Conservation (phyloP, 2,113 vertebrate genomes). For the Jacana jacana region DNA sequence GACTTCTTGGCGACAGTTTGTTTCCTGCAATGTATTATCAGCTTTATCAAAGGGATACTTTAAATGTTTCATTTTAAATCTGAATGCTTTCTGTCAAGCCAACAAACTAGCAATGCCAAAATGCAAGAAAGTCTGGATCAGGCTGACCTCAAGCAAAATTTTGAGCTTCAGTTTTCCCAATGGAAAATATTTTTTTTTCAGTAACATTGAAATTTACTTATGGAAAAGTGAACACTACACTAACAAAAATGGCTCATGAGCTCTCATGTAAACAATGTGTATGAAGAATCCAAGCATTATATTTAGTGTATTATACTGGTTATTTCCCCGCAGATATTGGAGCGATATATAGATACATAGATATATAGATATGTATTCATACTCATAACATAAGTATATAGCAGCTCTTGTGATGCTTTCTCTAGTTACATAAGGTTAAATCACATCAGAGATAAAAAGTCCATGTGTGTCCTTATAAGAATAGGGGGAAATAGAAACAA, state of each 20-base stretch:
- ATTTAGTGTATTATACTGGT: background rate
- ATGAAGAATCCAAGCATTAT: background rate
- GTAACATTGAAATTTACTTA: background rate
- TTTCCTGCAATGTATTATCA: background rate
- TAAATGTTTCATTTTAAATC: conserved; percentile 1
- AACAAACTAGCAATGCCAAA: background rate
- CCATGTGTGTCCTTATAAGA: background rate
- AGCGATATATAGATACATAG: too few relatives aligned
- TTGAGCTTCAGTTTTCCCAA: background rate
- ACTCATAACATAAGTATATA: background rate
- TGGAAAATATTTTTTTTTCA: background rate
- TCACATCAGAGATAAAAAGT: background rate
- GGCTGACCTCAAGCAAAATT: conserved; percentile 4
- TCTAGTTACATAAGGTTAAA: background rate
- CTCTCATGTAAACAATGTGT: background rate
- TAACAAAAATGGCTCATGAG: background rate
- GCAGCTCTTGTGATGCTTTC: background rate
- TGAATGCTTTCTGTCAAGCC: background rate
- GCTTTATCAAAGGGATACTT: background rate
- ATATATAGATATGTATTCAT: background rate
- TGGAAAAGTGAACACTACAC: background rate
- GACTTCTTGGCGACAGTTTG: background rate
- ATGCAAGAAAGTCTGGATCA: background rate
- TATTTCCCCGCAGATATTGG: background rate
- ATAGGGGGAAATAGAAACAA: background rate